Percentiles rank a stretch among this genome's conserved stretches.
Evolutionary conservation across 2,113 vertebrate species (phyloP).

Genomic region (Etia nguti): DNA sequence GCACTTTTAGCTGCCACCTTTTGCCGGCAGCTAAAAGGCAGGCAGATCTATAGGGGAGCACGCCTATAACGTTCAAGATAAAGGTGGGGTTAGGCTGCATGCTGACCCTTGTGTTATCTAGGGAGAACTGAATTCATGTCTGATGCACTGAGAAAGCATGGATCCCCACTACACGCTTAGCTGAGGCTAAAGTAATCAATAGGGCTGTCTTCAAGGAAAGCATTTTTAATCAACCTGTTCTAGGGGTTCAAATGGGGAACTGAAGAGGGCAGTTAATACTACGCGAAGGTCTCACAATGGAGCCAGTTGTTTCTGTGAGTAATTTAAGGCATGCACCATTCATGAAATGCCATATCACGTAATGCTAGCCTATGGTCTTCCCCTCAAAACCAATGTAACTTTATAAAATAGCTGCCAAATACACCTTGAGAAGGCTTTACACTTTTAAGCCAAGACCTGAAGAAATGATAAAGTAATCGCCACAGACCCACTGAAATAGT

Average conservation of each 20-base stretch:
- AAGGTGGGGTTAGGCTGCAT: not conserved
- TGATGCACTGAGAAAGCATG: not conserved
- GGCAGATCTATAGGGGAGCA: not conserved
- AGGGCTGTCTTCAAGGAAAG: not conserved
- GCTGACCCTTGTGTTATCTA: not conserved
- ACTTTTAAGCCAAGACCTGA: not conserved
- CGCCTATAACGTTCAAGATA: not conserved
- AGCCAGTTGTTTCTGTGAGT: not conserved
- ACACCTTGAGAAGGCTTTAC: not conserved
- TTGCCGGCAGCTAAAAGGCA: not conserved
- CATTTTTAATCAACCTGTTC: not conserved
- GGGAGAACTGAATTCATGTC: not conserved
- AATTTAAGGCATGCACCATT: not conserved
- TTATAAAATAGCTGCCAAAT: not conserved
- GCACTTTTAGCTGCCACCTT: not conserved
- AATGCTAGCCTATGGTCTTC: not conserved
- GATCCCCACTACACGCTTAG: not conserved
- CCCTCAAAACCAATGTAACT: not conserved
- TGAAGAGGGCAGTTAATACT: not conserved
- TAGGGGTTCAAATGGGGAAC: not conserved
- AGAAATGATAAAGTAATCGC: not conserved
- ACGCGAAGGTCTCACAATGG: not conserved
- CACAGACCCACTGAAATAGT: not conserved
- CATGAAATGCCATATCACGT: not conserved
- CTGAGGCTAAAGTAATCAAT: not conserved